Evolutionary conservation across 2,113 vertebrate genomes (phyloP).

Genomic region (Podarcis muralis): DNA sequence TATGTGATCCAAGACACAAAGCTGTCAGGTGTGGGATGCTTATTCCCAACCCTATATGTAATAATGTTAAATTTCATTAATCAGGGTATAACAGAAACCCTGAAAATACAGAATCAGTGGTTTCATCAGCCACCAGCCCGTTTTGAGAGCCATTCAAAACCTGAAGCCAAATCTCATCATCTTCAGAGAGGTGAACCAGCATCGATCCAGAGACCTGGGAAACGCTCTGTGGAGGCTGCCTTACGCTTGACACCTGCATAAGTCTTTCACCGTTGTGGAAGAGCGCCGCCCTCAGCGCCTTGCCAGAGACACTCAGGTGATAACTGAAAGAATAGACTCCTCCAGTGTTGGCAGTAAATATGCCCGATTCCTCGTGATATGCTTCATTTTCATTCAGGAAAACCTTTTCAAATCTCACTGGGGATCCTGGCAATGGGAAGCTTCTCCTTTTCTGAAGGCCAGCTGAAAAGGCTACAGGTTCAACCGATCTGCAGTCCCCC

Average conservation of each 20-base stretch:
- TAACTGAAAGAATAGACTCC: conserved; percentile 47
- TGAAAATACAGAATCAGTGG: conserved; percentile 45
- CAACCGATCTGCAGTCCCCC: neutral
- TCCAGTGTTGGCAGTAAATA: conserved; percentile 37
- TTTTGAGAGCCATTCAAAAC: conserved; percentile 31
- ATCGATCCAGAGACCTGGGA: conserved; percentile 38
- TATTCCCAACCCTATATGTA: neutral
- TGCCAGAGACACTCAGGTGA: conserved; percentile 26
- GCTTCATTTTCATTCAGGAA: conserved; percentile 49
- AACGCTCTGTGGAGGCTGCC: neutral
- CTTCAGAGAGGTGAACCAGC: conserved; percentile 48
- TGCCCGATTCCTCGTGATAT: conserved; percentile 28
- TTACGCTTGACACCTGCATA: conserved; percentile 13
- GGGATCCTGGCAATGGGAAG: conserved; percentile 14
- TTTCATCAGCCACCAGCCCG: conserved; percentile 43
- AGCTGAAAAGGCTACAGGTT: conserved; percentile 39
- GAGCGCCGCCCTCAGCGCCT: conserved; percentile 18
- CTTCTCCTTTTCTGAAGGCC: conserved; percentile 10
- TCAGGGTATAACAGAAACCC: conserved; percentile 39
- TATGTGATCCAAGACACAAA: neutral
- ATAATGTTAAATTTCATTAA: neutral
- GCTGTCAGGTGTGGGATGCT: neutral
- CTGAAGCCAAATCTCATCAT: conserved; percentile 54
- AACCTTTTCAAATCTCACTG: conserved; percentile 47
- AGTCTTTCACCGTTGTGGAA: conserved; percentile 38